Base-by-base conservation (phyloP, 2,113 vertebrate species). In the Rafetus swinhoei region DNA sequence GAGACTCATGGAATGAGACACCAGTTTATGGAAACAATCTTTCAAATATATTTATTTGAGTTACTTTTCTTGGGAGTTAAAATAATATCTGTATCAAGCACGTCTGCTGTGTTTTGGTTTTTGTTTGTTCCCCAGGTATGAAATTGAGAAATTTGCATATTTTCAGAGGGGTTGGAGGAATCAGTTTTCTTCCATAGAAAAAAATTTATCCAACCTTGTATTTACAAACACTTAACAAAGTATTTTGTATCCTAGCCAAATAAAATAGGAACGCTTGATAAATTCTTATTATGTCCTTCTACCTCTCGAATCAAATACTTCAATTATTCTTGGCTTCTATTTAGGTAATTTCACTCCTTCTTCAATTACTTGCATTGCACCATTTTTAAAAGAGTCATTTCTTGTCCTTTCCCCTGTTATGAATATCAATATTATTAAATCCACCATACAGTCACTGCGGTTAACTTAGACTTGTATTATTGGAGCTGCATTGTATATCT, bases 161-260 rank as follows among this genome's bases (percentile, higher is more conserved):
- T 95, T 91, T 90, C 76, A 69, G 86, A 69, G 74, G 81, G 39
- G 11, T 21, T n/a, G 25, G 12, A 9, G 60, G 35, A 88, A 62
- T 84, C 32, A 15, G 90, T 96, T 45, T 76, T 88, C 84, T 52
- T 82, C 85, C 21, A 24, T 14, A 80, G 59, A 45, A 39, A 59
- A 84, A 90, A 55, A 69, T 1, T 6, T 35, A 59, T 18, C 14
- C 62, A 89, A 55, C 18, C 13, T 82, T 57, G 16, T 84, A 9
- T 88, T 95, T 92, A 74, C 45, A 95, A 94, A 90, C 92, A 79
- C 12, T 54, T 55, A 81, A 83, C 86, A 62, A 85, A 95, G 69
- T 24, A 22, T 21, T 95, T 95, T 96, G 50, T 96, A 82, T 83
- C 52, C 85, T 86, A 55, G 85, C 95, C 77, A 92, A 95, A 82